Base-by-base conservation (phyloP, 1,140 invertebrate species). In the Arctopsyche grandis region DNA sequence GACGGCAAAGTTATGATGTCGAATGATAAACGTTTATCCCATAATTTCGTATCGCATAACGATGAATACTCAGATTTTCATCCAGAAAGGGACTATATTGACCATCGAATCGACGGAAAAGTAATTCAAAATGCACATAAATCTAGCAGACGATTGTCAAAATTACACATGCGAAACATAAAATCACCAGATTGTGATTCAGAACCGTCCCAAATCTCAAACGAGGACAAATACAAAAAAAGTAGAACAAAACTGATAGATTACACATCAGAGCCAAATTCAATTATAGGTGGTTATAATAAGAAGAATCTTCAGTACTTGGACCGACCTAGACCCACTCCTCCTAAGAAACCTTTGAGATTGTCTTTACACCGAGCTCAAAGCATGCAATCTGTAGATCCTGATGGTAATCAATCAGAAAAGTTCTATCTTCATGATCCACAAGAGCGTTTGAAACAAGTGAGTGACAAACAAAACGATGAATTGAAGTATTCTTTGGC, bases 271-370 rank as follows among this genome's bases (percentile, higher is more conserved):
- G 91, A 92, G 83, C 88, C 87, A 22, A 85, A 87, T 60, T 87
- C 86, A 0, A 85, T 86, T 5, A 82, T 88, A 21, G 79, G 86
- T 73, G 86, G 88, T 70, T 86, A 88, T 75, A 88, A 88, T 80
- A 87, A 86, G 60, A 90, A 89, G 83, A 84, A 86, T 46, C 85
- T 87, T 0, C 84, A 86, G 7, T 79, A 82, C 46, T 82, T 85
- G 56, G 83, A 84, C 1, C 90, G 86, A 83, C 88, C 88, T 0
- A 87, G 93, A 38, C 94, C 94, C 4, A 92, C 92, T 16, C 95
- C 95, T 4, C 95, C 95, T 16, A 93, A 95, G 83, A 97, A 97
- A 84, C 95, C 95, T 0, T 83, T 96, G 0, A 88, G 95, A 5
- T 85, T 97, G 1, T 96, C 94, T 0, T 85, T 97, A 0, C 95